These are phyloP conservation scores for Plebejus melissa DNA, from an alignment of 2,888 invertebrate species.

Conservation along the genomic window DNA sequence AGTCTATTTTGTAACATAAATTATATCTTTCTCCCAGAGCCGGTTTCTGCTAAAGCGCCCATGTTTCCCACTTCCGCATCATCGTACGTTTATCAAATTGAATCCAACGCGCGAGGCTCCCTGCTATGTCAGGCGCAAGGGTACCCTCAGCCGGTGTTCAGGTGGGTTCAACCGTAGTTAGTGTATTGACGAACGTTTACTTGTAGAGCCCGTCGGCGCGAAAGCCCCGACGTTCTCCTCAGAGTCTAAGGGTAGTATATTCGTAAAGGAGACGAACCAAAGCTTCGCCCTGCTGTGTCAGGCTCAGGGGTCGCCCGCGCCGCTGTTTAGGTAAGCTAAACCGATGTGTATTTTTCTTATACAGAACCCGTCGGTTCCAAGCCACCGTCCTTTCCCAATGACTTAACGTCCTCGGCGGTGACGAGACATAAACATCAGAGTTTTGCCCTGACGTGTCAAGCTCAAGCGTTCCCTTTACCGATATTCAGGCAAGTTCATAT, in stretches of 20 bases:
- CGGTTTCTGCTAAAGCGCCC: slow-evolving; percentile 72
- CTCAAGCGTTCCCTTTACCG: slow-evolving; percentile 84
- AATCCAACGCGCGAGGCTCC: slow-evolving; percentile 61
- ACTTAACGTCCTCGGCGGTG: slow-evolving; percentile 80
- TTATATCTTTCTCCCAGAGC: slow-evolving; percentile 60
- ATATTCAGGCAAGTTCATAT: slow-evolving; percentile 81
- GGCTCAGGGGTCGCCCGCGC: slow-evolving; percentile 81
- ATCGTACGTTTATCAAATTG: slow-evolving; percentile 70
- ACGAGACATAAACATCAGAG: slow-evolving; percentile 75
- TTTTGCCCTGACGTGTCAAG: slow-evolving; percentile 83
- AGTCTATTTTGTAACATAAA: slow-evolving; percentile 47
- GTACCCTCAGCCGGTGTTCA: slow-evolving; percentile 83
- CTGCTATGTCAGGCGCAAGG: slow-evolving; percentile 79
- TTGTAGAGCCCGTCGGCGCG: slow-evolving; percentile 80
- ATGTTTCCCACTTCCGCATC: slow-evolving; percentile 73
- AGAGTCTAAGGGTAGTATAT: slow-evolving; percentile 82
- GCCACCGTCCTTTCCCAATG: slow-evolving; percentile 79
- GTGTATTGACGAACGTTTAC: slow-evolving; percentile 36
- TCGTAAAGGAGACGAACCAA: slow-evolving; percentile 75
- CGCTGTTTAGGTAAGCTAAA: slow-evolving; percentile 80
- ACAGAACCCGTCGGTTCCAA: slow-evolving; percentile 81
- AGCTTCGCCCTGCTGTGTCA: slow-evolving; percentile 82
- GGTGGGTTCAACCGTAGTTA: slow-evolving; percentile 65
- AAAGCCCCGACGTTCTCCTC: slow-evolving; percentile 81
- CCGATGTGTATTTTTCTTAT: slow-evolving; percentile 47